These are phyloP conservation scores for Pseudobourletiella spinata DNA, from an alignment of 1,140 invertebrate genomes.

Conservation along the genomic window DNA sequence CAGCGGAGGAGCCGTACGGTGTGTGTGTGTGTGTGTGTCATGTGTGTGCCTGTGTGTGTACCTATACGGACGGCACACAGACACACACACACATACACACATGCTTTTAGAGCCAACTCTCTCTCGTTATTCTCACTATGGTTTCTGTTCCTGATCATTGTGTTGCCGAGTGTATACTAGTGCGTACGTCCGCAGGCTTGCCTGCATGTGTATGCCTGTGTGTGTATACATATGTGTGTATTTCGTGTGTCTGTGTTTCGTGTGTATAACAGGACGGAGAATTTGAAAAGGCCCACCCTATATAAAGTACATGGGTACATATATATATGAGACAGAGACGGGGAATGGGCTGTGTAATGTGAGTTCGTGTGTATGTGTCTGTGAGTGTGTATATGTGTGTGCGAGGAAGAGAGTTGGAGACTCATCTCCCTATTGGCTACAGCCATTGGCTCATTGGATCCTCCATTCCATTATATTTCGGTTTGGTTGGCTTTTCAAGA, in stretches of 20 bases:
- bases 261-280: background rate
- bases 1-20: no score
- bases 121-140: background rate
- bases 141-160: background rate
- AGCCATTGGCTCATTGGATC: conserved; percentile 7
- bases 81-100: no score
- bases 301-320: background rate
- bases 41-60: no score
- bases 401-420: background rate
- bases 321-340: background rate
- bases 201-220: background rate
- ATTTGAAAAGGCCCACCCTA: no score
- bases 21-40: no score
- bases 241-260: background rate
- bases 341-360: no score
- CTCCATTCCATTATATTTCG: conserved; percentile 8
- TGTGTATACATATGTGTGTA: background rate
- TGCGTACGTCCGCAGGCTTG: no score
- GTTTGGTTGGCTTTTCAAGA: background rate
- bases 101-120: background rate
- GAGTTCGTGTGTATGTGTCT: background rate
- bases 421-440: conserved; percentile 9
- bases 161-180: no score
- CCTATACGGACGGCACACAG: no score
- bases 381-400: no score